A percentile compares a stretch with the other conserved stretches of the same genome.
These are phyloP conservation scores for Dinocampus coccinellae DNA, from an alignment of 2,888 invertebrate genomes.

Conservation along the genomic window DNA sequence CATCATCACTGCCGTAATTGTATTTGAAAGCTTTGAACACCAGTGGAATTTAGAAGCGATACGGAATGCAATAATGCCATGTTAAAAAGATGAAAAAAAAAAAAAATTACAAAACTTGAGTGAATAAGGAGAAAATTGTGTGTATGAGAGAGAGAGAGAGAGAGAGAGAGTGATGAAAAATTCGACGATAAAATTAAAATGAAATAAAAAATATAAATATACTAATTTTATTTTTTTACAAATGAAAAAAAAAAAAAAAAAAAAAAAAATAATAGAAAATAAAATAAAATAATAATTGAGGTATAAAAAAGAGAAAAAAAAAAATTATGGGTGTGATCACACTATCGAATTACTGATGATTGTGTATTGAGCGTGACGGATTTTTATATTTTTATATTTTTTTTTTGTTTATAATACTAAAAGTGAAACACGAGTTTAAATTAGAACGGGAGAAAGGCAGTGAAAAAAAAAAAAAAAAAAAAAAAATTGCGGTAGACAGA, in stretches of 20 bases:
- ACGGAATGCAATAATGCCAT: conserved; percentile 34
- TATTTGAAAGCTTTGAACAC: conserved; percentile 8
- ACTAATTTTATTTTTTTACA: neutral
- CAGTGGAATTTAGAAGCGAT: conserved; percentile 26
- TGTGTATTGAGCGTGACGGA: neutral
- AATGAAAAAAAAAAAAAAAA: neutral
- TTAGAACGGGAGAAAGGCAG: neutral
- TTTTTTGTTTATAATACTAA: neutral
- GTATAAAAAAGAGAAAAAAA: too few species aligned
- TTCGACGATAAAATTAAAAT: too few species aligned
- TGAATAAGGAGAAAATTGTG: neutral
- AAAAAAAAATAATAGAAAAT: neutral
- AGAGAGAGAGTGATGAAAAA: too few species aligned
- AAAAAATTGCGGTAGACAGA: too few species aligned
- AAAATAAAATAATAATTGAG: neutral
- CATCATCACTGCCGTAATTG: neutral
- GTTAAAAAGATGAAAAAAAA: neutral
- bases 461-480: neutral
- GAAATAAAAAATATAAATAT: too few species aligned
- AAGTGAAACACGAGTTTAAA: neutral
- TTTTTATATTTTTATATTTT: too few species aligned
- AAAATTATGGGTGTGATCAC: neutral
- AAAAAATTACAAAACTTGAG: neutral
- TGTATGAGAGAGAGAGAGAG: neutral
- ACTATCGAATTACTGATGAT: neutral